phyloP scores from a whole-genome alignment of 2,113 vertebrate genomes.

The Stegastes partitus region DNA sequence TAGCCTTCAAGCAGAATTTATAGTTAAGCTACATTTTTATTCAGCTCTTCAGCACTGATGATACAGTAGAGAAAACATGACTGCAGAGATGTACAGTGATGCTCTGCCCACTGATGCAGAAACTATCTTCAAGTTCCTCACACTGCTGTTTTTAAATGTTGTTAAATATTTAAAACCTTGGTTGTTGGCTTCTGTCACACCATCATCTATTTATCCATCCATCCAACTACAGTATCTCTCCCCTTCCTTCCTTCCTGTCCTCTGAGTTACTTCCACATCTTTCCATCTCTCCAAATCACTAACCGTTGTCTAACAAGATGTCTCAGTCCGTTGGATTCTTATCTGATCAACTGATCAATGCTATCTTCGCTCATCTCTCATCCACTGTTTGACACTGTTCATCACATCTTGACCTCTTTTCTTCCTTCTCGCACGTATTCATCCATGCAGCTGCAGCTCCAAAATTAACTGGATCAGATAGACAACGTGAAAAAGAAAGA shows the following conservation, averaged over 20 bases:
- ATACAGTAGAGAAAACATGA: conserved; percentile 9
- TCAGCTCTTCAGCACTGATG: background rate
- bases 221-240: background rate
- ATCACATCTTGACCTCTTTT: conserved; percentile 9
- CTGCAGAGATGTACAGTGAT: conserved; percentile 29
- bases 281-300: background rate
- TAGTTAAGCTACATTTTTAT: conserved; percentile 9
- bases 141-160: conserved; percentile 50
- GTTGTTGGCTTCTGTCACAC: conserved; percentile 44
- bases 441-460: background rate
- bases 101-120: conserved; percentile 41
- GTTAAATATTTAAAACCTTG: conserved; percentile 61
- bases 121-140: conserved; percentile 22
- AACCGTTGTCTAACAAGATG: background rate
- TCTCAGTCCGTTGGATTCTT: conserved; percentile 17
- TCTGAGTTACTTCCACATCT: background rate
- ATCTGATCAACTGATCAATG: conserved; percentile 27
- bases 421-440: background rate
- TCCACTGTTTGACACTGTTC: conserved; percentile 14
- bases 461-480: conserved; percentile 35
- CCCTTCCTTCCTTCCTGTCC: background rate
- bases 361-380: conserved; percentile 1
- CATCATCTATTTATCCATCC: conserved; percentile 18
- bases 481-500: conserved; percentile 5
- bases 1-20: background rate